A percentile compares a stretch with the other conserved stretches of the same genome.
phyloP scores from a whole-genome alignment of 2,113 vertebrate species.

The Narcine bancroftii region DNA sequence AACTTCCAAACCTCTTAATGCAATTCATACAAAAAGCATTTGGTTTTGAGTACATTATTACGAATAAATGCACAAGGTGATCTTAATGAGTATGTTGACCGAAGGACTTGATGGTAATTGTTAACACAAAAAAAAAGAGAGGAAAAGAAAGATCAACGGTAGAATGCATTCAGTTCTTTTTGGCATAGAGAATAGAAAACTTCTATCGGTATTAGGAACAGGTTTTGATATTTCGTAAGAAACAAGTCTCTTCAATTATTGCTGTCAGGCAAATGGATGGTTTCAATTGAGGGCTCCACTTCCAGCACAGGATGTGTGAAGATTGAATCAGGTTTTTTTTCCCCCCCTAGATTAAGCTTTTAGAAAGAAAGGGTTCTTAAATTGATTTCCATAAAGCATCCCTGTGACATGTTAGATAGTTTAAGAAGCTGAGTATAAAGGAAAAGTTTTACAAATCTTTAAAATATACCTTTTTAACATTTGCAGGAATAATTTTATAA shows the following conservation, averaged over 20 bases:
- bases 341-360: slow-evolving; percentile 25
- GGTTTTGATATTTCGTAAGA: slow-evolving; percentile 35
- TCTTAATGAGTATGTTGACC: not conserved
- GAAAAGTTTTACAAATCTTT: not conserved
- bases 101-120: not conserved
- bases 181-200: slow-evolving; percentile 16
- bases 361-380: slow-evolving; percentile 36
- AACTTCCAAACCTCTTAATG: not conserved
- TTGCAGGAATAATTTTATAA: not conserved
- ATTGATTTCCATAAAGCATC: slow-evolving; percentile 33
- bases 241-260: slow-evolving; percentile 26
- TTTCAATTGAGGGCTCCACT: slow-evolving; percentile 22
- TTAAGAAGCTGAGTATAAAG: not conserved
- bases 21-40: not conserved
- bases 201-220: slow-evolving; percentile 15
- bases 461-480: slow-evolving; percentile 3
- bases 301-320: not conserved
- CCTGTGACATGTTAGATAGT: not conserved
- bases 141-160: not conserved
- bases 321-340: slow-evolving; percentile 33
- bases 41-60: not conserved
- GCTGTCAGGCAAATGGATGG: slow-evolving; percentile 37
- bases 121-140: not conserved
- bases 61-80: not conserved
- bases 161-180: slow-evolving; percentile 4